Percentiles rank a stretch among this genome's conserved stretches.
These are phyloP conservation scores for Chionoecetes opilio DNA, from an alignment of 1,140 invertebrate species.

Conservation along the genomic window DNA sequence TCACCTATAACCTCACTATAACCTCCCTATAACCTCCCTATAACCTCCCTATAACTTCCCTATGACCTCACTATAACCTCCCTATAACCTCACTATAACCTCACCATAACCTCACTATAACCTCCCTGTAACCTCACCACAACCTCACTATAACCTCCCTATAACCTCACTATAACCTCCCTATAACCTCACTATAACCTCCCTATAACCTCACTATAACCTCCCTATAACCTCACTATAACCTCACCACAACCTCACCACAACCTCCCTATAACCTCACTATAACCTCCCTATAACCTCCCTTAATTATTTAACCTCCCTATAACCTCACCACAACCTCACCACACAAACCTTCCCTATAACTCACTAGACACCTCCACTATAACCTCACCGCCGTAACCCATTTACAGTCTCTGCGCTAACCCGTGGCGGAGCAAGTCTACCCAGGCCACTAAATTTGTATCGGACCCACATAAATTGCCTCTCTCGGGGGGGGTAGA, in stretches of 20 bases:
- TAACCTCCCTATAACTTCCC: not conserved
- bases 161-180: not conserved
- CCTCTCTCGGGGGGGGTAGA: conserved; percentile 7
- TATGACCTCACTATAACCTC: not conserved
- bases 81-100: too few relatives aligned
- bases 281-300: not conserved
- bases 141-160: not conserved
- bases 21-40: not conserved
- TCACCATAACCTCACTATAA: not conserved
- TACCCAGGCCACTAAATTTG: conserved; percentile 16
- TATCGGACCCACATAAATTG: conserved; percentile 19
- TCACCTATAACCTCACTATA: too few relatives aligned
- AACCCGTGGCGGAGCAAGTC: not conserved
- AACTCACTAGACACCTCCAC: too few relatives aligned
- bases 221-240: conserved; percentile 10
- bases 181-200: not conserved
- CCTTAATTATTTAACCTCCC: too few relatives aligned
- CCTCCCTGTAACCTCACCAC: not conserved
- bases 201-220: not conserved
- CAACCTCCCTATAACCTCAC: not conserved
- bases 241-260: too few relatives aligned
- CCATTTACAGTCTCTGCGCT: not conserved
- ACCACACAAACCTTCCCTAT: too few relatives aligned
- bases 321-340: too few relatives aligned
- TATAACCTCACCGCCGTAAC: conserved; percentile 15